Evolutionary conservation across 2,797 vertebrate genomes (phyloP), one percentile per base, ranked within the genome.

Genomic region (Acrocephalus scirpaceus): DNA sequence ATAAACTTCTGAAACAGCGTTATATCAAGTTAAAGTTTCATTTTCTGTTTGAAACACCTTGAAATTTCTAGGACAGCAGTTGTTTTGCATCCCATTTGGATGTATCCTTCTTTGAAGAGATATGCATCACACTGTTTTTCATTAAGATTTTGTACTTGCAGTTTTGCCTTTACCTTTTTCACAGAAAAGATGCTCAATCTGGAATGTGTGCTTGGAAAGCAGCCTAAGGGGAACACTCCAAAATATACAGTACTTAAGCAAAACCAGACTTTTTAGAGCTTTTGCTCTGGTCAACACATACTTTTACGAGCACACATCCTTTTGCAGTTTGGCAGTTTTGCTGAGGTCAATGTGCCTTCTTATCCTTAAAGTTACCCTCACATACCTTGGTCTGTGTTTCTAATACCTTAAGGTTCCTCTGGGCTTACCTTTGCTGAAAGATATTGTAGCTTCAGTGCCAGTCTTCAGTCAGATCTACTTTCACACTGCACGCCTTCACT

Each of bases 11-110:
- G 4, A 62, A 86, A 47, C 12, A 3, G 67, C 21, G 36, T 38
- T 57, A 10, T 90, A 90, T 91, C 70, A 78, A 91, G 71, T 94
- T 86, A 64, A 73, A 60, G 22, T 94, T 97, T 88, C 7, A 58
- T 93, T 90, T 94, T 92, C 84, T 93, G 14, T 92, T 88, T 88
- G 83, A 83, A 93, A 72, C 56, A 70, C 45, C 47, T 72, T 78
- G 58, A 84, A 53, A 78, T 94, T 93, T 87, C 58, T 70, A 56
- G 45, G 30, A 65, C 16, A 78, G 50, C 44, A 26, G n/a, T 89
- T 94, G 58, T 74, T 94, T 77, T 74, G 25, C n/a, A 53, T 75
- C 23, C 73, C 20, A 36, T 61, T 92, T 44, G 61, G 45, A 57
- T 48, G 32, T 29, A 86, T 61, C 17, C 29, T 90, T 30, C 53